Evolutionary conservation across 2,113 vertebrate genomes (phyloP), one percentile per base, ranked within the genome.

Genomic region (Hypocryptadius cinnamomeus): DNA sequence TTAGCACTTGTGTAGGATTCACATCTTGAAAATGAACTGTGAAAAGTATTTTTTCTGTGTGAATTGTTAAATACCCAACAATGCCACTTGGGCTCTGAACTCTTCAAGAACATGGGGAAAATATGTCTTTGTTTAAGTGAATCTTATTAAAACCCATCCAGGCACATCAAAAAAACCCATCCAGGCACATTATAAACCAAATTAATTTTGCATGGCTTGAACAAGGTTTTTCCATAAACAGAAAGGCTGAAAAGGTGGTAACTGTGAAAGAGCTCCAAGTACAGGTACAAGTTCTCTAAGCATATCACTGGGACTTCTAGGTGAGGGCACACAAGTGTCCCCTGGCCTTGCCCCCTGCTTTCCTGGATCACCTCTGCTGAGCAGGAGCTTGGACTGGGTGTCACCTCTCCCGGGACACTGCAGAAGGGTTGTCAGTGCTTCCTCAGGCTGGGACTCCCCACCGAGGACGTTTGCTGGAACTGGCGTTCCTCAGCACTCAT

Each of bases 381-480:
- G 18, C 6, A 15, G 35, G 18, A 19, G 22, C 19, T 23, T 17
- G n/a, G 25, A 1, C 15, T 17, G 80, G 37, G 19, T 35, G 69
- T 44, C 64, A 76, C 4, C 31, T 80, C n/a, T 50, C 15, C 69
- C 53, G 42, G 60, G 51, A 56, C 27, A 21, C n/a, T 2, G 4
- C n/a, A 30, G 28, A 65, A 39, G 0, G 3, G 48, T 5, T 61
- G 5, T 44, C 35, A 37, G 24, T 20, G 3, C 40, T 64, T 77
- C 18, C 48, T 18, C 48, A 21, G 44, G 35, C 40, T 79, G 44
- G 50, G 35, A 33, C 44, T 7, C 51, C 22, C 2, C 15, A 6
- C 14, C 0, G 0, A 33, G 20, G 30, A 18, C 0, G 0, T 48
- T 3, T 12, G 9, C 42, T 79, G 80, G 28, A 85, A 11, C 23